Evolutionary conservation across 1,140 invertebrate genomes (phyloP).

Genomic region (Anoplolepis gracilipes): DNA sequence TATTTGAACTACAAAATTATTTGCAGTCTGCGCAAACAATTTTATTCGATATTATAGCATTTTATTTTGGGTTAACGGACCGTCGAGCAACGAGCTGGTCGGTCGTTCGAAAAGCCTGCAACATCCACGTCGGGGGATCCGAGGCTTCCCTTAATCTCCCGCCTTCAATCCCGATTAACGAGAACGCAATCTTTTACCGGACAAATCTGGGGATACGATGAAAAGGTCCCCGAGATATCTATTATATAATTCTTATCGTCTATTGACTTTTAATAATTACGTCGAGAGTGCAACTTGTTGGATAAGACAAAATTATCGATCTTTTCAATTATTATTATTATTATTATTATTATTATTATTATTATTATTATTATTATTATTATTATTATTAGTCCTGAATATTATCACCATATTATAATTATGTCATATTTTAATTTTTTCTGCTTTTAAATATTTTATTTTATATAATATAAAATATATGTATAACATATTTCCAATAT

Average conservation of each 20-base stretch:
- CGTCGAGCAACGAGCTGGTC: not conserved
- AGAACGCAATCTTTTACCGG: slow-evolving; percentile 49
- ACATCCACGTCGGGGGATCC: not conserved
- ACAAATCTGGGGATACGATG: slow-evolving; percentile 17
- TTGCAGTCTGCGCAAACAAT: slow-evolving; percentile 5
- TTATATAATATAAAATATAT: not conserved
- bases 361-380: no score
- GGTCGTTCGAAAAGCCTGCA: slow-evolving; percentile 4
- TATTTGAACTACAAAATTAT: not conserved
- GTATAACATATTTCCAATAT: not conserved
- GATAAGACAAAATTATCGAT: slow-evolving; percentile 8
- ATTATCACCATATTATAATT: not conserved
- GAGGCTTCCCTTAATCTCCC: slow-evolving; percentile 44
- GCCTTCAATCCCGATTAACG: slow-evolving; percentile 66
- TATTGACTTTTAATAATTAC: slow-evolving; percentile 63
- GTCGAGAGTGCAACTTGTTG: not conserved
- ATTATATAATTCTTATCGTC: slow-evolving; percentile 55
- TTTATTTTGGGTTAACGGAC: slow-evolving; percentile 43
- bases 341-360: no score
- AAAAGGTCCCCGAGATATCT: not conserved
- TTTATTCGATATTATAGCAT: slow-evolving; percentile 40
- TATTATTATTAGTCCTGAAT: not conserved
- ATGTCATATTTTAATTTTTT: not conserved
- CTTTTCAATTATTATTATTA: not conserved
- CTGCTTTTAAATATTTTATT: not conserved